Evolutionary conservation across 2,797 vertebrate genomes (phyloP), one percentile per base, ranked within the genome.

Genomic region (Karalla daura): DNA sequence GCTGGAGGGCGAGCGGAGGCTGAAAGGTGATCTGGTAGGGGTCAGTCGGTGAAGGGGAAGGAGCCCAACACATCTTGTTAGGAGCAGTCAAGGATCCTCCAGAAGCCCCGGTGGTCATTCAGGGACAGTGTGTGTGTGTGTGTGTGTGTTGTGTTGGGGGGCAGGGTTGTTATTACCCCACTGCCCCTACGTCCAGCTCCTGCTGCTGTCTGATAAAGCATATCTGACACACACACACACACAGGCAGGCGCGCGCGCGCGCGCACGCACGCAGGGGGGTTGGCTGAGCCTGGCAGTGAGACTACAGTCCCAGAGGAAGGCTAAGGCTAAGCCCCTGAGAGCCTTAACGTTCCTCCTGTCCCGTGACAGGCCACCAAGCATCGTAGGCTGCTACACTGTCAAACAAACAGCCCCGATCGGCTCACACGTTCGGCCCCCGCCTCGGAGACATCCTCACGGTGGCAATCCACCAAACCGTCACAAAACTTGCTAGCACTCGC

Each of bases 171-270:
- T 65, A 80, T 54, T 55, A 59, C 71, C 39, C 56, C 61, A 60
- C 24, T 41, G 47, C 63, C 52, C 33, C 58, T 72, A 33, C 58
- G 72, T 63, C 60, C 58, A 40, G 44, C 67, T 70, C 49, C 28
- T 30, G 28, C 6, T 35, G 71, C 64, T 39, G n/a, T 76, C 88
- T 83, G 93, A 94, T 94, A 93, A 93, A 83, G 72, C 74, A 33
- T 93, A 93, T 93, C 92, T 87, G 63, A 36, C 73, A 35, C 55
- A 37, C 69, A 63, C 70, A 59, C 47, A n/a, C 81, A 81, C n/a
- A n/a, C n/a, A n/a, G n/a, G n/a, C n/a, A n/a, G n/a, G n/a, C n/a
- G n/a, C n/a, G n/a, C n/a, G n/a, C n/a, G n/a, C n/a, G n/a, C n/a
- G n/a, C n/a, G n/a, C n/a, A n/a, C n/a, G n/a, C n/a, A n/a, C n/a